phyloP scores from a whole-genome alignment of 1,140 invertebrate genomes.

The Ganaspis sp. region DNA sequence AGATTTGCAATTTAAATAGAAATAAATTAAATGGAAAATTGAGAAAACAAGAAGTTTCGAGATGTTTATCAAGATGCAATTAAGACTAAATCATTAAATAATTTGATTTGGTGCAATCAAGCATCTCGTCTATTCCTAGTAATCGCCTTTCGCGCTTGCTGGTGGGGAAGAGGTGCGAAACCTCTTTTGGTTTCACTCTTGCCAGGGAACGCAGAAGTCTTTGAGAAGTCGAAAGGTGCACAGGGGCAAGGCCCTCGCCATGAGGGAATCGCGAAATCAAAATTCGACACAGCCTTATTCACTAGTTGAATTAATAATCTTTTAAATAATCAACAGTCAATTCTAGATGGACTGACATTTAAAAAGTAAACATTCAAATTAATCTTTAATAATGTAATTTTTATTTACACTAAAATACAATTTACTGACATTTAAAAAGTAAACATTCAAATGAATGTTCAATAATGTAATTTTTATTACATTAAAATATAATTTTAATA shows the following conservation, averaged over 20 bases:
- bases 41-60: background rate
- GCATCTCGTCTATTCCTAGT: background rate
- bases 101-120: background rate
- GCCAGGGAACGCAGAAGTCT: slow-evolving; percentile 40
- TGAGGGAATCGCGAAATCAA: slow-evolving; percentile 33
- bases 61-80: background rate
- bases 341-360: too few species aligned
- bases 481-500: background rate
- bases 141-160: slow-evolving; percentile 1
- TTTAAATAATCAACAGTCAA: too few species aligned
- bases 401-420: too few species aligned
- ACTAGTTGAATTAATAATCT: too few species aligned
- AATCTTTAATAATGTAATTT: too few species aligned
- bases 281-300: background rate
- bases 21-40: too few species aligned
- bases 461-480: background rate
- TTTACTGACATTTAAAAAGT: background rate
- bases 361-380: too few species aligned
- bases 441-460: too few species aligned
- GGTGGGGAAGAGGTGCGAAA: slow-evolving; percentile 34
- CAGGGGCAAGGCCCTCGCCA: slow-evolving; percentile 40
- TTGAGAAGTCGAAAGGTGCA: slow-evolving; percentile 42
- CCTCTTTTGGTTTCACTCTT: slow-evolving; percentile 47
- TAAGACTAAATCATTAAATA: background rate
- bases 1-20: too few species aligned